Percentiles rank a stretch among this genome's conserved stretches.
Evolutionary conservation across 2,113 vertebrate genomes (phyloP).

Genomic region (Desmodus rotundus): DNA sequence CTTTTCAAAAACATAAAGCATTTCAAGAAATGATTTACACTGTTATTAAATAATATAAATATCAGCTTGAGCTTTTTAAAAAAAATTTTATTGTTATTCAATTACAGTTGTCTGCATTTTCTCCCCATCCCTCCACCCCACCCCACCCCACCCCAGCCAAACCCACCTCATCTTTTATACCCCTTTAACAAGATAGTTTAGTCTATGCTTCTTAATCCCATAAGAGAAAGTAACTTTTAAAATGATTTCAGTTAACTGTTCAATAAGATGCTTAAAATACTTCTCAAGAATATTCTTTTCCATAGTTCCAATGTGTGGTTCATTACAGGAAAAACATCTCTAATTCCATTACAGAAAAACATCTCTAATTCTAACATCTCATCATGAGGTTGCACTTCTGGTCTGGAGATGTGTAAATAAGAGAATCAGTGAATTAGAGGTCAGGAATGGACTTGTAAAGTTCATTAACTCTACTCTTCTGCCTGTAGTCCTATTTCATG

Average conservation of each 20-base stretch:
- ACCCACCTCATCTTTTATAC: not conserved
- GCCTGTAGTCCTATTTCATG: not conserved
- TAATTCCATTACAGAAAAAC: not conserved
- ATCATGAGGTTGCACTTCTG: not conserved
- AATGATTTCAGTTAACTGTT: conserved; percentile 38
- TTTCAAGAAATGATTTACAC: conserved; percentile 54
- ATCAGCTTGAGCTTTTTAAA: no score
- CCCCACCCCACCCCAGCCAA: no score
- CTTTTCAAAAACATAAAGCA: conserved; percentile 52
- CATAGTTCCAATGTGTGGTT: not conserved
- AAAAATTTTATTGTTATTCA: no score
- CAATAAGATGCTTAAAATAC: conserved; percentile 25
- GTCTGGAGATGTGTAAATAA: not conserved
- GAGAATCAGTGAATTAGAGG: not conserved
- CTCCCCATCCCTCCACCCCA: no score
- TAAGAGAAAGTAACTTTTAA: conserved; percentile 26
- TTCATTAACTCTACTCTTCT: not conserved
- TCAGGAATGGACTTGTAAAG: not conserved
- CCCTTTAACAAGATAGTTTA: conserved; percentile 3
- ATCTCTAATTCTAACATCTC: not conserved
- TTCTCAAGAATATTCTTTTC: conserved; percentile 28
- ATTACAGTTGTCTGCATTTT: no score
- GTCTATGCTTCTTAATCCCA: conserved; percentile 17
- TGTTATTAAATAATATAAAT: conserved; percentile 33
- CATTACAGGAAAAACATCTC: not conserved